Base-by-base conservation (phyloP, 2,888 invertebrate species). In the Clitarchus hookeri region DNA sequence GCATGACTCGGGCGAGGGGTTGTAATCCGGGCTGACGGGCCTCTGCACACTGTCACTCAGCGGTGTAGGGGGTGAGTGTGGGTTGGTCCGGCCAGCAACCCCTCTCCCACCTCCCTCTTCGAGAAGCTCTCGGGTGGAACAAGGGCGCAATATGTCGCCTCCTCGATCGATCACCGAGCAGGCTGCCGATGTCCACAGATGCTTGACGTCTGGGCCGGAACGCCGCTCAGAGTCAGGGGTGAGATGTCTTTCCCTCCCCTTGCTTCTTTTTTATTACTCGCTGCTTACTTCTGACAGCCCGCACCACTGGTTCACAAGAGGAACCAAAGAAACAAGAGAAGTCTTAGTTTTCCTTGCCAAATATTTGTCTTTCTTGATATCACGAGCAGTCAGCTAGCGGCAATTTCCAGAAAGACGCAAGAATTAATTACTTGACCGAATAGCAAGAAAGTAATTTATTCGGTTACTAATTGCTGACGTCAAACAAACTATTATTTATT, bases 131-230 rank as follows among this genome's bases (percentile, higher is more conserved):
- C 65, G 65, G 65, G n/a, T 19, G 23, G 48, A 65, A n/a, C n/a
- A 65, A 65, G 65, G 65, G 65, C 65, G 65, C 65, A 65, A 65
- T 6, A 65, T 65, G 65, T 65, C n/a, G 65, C 65, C 65, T 65
- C 65, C 23, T 65, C 65, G 65, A 65, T 65, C 65, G 65, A 65
- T 65, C 65, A 65, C 65, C 65, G 23, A n/a, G n/a, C 65, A n/a
- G 19, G 65, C 65, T 16, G 48, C 8, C 48, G 48, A 65, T 65
- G 65, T 65, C 65, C 65, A 65, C 65, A 65, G 65, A 65, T 65
- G 65, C n/a, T n/a, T 65, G 65, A 65, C 65, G 65, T 65, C 65
- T 65, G 65, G 8, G 2, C 13, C 23, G 8, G 65, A 65, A n/a
- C 23, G n/a, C 4, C 53, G 19, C 53, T 53, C 53, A 8, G 53